phyloP scores from a whole-genome alignment of 2,888 invertebrate species.

The Shargacucullia verbasci region DNA sequence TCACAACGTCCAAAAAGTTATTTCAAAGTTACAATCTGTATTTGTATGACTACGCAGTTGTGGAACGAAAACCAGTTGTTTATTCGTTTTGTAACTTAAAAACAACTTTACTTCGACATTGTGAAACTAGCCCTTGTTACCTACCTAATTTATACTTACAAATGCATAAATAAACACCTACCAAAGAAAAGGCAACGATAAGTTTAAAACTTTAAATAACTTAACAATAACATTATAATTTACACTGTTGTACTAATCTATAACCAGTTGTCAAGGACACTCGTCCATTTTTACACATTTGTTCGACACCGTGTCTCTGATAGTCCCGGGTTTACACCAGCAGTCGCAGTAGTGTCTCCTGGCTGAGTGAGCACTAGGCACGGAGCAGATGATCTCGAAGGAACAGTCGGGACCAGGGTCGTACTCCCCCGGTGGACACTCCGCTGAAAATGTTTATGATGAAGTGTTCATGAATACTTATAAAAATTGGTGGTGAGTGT shows the following conservation, averaged over 20 bases:
- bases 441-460: conserved; percentile 59
- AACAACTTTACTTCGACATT: no score
- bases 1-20: no score
- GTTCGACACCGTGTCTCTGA: conserved; percentile 56
- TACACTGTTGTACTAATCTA: not conserved
- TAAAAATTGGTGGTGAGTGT: no score
- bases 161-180: not conserved
- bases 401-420: conserved; percentile 66
- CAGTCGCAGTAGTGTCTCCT: conserved; percentile 70
- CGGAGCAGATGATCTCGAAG: conserved; percentile 61
- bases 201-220: conserved; percentile 20
- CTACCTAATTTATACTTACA: no score
- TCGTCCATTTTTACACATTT: conserved; percentile 57
- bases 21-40: no score
- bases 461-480: no score
- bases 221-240: conserved; percentile 14
- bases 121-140: no score
- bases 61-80: no score
- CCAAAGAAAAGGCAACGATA: conserved; percentile 15
- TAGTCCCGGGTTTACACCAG: conserved; percentile 67
- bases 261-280: conserved; percentile 44
- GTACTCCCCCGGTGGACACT: conserved; percentile 69
- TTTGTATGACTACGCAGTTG: no score
- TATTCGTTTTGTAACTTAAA: no score
- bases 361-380: conserved; percentile 59